Evolutionary conservation across 2,113 vertebrate species (phyloP).

Genomic region (Sphaerodactylus townsendi): DNA sequence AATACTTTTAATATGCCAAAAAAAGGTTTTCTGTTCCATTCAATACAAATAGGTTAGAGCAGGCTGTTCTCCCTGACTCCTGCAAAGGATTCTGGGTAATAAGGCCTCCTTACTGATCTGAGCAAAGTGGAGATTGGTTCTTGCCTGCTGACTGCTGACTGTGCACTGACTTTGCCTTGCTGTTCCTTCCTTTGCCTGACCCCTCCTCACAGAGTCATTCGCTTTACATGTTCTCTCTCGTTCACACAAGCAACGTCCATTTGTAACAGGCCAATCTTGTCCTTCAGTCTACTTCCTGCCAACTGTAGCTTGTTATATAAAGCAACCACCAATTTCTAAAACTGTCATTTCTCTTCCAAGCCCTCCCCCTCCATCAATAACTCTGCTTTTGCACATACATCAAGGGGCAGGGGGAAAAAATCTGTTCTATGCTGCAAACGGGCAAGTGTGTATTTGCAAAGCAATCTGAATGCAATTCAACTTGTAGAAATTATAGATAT

Average conservation of each 20-base stretch:
- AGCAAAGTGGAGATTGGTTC: background rate
- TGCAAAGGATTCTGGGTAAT: background rate
- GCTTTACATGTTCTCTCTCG: conserved; percentile 28
- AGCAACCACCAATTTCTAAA: background rate
- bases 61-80: too few species aligned
- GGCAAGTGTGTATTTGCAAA: fast-evolving
- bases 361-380: background rate
- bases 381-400: background rate
- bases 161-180: background rate
- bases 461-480: fast-evolving
- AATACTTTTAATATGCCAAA: too few species aligned
- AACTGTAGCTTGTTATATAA: background rate
- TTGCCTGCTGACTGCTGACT: background rate
- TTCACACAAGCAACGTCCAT: conserved; percentile 26
- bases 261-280: conserved; percentile 4
- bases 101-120: background rate
- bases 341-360: background rate
- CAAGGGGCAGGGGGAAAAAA: background rate
- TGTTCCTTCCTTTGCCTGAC: too few species aligned
- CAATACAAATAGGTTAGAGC: background rate
- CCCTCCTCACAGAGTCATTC: too few species aligned
- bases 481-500: background rate
- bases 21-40: too few species aligned
- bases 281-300: conserved; percentile 17
- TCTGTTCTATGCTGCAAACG: fast-evolving